Evolutionary conservation across 2,888 invertebrate genomes (phyloP), one percentile per base, ranked within the genome.

Genomic region (Lasioglossum pauxillum): DNA sequence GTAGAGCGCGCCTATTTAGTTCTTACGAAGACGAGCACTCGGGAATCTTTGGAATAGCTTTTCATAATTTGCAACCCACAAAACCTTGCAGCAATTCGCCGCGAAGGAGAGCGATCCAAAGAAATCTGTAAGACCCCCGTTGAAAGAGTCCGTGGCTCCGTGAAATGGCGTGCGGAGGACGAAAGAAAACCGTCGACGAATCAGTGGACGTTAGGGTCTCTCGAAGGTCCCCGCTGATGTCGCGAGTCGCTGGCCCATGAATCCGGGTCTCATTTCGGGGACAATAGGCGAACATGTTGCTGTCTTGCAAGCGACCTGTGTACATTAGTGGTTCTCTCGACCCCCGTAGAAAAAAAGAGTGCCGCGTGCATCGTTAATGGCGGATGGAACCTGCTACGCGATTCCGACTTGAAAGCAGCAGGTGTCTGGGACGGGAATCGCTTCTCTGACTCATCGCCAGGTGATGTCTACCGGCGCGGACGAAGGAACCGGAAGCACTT

Each of bases 381-480:
- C 89, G 89, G 89, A 89, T 88, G 91, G 90, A 89, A 94, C 91
- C 92, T 93, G 92, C 91, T 91, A 88, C 90, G 86, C 91, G 84
- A 93, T 91, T 93, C 90, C 89, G 90, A 83, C 86, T 76, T 71
- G 82, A 76, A 86, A 83, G 49, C 87, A 91, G 93, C 94, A 94
- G 94, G 94, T 94, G 94, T 92, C 88, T 90, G 87, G 89, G 91
- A 93, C 91, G 90, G 90, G 89, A 90, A 86, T 89, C 85, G 89
- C 91, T 90, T 89, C 87, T 92, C 91, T 94, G 94, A 94, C 91
- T 94, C 94, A 94, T 93, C 93, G 93, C 93, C 94, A 94, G 94
- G 94, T 94, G 94, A 93, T 91, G 91, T 82, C 88, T 86, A 69
- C 81, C 78, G 73, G 78, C 79, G 78, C 78, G 88, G 41, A 87